Percentiles rank a stretch among this genome's conserved stretches.
Evolutionary conservation across 2,113 vertebrate species (phyloP).

Genomic region (Solenodon paradoxus): DNA sequence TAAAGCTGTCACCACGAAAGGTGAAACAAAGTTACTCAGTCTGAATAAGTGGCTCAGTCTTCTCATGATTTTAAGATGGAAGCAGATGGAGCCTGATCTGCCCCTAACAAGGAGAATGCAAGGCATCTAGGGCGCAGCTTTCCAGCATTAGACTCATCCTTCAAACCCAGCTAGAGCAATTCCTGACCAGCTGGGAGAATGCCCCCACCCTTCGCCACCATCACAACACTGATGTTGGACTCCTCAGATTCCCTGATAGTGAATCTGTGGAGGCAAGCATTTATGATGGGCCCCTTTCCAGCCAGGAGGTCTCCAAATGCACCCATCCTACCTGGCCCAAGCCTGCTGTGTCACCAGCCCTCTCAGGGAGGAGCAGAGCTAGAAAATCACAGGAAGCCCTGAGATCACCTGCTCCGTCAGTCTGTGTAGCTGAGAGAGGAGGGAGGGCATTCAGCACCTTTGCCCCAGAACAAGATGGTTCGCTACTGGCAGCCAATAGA

Average conservation of each 20-base stretch:
- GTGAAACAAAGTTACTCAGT: background rate
- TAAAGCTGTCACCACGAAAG: background rate
- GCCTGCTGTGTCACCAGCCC: background rate
- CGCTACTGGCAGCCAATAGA: background rate
- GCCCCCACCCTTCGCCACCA: background rate
- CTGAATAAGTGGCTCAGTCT: background rate
- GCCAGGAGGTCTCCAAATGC: background rate
- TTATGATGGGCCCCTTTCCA: background rate
- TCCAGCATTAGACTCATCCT: background rate
- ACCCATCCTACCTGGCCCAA: background rate
- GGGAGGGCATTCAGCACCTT: background rate
- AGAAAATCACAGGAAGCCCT: background rate
- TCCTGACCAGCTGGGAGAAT: background rate
- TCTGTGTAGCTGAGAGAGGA: background rate
- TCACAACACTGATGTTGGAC: background rate
- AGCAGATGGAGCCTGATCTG: background rate
- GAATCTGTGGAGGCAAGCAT: background rate
- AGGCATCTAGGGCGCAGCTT: background rate
- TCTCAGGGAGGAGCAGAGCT: background rate
- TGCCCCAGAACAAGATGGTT: background rate
- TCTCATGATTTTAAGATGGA: background rate
- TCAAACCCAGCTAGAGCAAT: background rate
- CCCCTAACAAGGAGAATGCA: background rate
- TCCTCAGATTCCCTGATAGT: background rate
- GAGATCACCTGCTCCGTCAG: background rate